Evolutionary conservation across 2,888 invertebrate genomes (phyloP).

Genomic region (Cryptocephalus primarius): DNA sequence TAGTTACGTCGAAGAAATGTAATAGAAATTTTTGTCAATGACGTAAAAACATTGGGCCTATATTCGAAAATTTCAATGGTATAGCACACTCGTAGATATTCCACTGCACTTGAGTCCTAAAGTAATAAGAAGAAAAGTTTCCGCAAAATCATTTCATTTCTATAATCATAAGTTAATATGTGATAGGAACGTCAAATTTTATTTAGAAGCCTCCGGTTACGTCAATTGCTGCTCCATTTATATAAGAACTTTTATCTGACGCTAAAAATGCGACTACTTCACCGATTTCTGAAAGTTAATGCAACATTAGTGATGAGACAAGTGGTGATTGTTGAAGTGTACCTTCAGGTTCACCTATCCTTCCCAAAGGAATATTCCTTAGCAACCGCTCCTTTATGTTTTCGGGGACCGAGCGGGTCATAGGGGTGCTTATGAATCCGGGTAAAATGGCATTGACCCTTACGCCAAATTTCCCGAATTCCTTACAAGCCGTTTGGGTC

Average conservation of each 20-base stretch:
- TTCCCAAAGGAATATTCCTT: slow-evolving; percentile 53
- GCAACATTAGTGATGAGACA: not conserved
- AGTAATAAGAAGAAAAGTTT: too few species aligned
- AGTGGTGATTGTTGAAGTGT: slow-evolving; percentile 1
- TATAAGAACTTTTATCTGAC: slow-evolving; percentile 75
- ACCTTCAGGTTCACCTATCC: slow-evolving; percentile 67
- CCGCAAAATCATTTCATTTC: too few species aligned
- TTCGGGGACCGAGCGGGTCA: slow-evolving; percentile 68
- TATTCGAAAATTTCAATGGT: too few species aligned
- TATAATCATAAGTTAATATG: too few species aligned
- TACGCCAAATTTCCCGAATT: slow-evolving; percentile 67
- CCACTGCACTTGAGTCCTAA: too few species aligned
- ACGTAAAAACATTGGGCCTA: too few species aligned
- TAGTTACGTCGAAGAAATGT: too few species aligned
- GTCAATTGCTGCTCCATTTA: slow-evolving; percentile 78
- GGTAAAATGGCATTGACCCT: slow-evolving; percentile 73
- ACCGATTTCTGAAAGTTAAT: slow-evolving; percentile 63
- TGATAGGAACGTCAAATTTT: not conserved
- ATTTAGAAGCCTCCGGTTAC: slow-evolving; percentile 63
- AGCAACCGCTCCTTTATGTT: slow-evolving; percentile 56
- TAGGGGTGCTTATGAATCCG: slow-evolving; percentile 80
- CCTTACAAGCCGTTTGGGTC: slow-evolving; percentile 77
- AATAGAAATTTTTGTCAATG: too few species aligned
- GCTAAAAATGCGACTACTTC: slow-evolving; percentile 79
- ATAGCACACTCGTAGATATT: too few species aligned